Base-by-base conservation (phyloP, 1,140 invertebrate genomes). In the Hirudo medicinalis region DNA sequence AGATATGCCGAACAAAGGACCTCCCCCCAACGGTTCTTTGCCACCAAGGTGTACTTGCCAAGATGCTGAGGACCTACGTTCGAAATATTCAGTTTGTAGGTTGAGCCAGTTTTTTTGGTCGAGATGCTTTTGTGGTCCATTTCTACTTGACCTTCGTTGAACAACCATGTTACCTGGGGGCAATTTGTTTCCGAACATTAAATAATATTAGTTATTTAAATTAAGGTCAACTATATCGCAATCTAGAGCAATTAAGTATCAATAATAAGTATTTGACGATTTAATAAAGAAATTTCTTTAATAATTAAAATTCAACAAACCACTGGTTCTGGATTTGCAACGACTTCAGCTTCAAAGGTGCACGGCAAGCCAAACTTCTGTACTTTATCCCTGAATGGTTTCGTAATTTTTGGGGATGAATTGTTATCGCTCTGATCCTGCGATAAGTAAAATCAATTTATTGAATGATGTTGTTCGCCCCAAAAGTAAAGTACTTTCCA, bases 291-390 rank as follows among this genome's bases (percentile, higher is more conserved):
- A 36, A 36, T 36, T 36, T 36, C 2, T 36, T 36, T 36, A 36
- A 36, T 3, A 6, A 6, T 6, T 36, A 36, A 72, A 20, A n/a
- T 27, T 32, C 25, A 36, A 60, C 76, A 80, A 80, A 89, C 87
- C 85, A 88, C 88, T 27, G 89, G 89, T 72, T 85, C 84, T 0
- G 89, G 89, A 78, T 86, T 88, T 22, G 89, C 89, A 70, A 79
- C 81, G 40, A 88, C 86, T 27, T 86, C 84, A 76, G 88, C 90
- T 76, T 89, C 88, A 76, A 90, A 89, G 76, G 86, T 88, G 1
- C 86, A 85, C 13, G 84, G 78, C 1, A 83, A 81, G 20, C 87
- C 87, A 69, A 80, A 78, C 71, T 78, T 78, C n/a, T 83, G 79
- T 9, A 70, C 75, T 67, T 76, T 72, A 72, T 82, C 80, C 53